Evolutionary conservation across 2,113 vertebrate species (phyloP).

Genomic region (Laticauda laticaudata): DNA sequence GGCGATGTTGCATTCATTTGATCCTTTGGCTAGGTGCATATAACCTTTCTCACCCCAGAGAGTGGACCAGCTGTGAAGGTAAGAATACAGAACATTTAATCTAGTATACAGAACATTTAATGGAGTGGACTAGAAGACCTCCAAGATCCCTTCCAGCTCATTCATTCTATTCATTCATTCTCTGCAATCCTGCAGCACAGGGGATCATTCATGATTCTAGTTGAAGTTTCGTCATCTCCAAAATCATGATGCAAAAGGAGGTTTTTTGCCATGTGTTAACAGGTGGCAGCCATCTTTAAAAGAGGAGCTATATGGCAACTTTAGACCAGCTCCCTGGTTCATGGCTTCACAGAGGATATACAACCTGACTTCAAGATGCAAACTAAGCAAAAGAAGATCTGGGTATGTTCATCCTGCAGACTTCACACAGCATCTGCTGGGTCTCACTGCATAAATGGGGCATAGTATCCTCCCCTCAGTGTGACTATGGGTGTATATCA

Average conservation of each 20-base stretch:
- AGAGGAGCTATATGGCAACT: background rate
- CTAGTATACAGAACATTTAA: background rate
- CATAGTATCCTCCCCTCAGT: background rate
- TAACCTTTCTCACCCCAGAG: background rate
- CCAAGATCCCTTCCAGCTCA: too few relatives aligned
- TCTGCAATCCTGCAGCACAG: background rate
- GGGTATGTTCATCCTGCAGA: background rate
- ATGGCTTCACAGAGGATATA: background rate
- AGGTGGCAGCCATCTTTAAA: background rate
- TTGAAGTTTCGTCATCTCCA: background rate
- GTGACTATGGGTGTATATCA: background rate
- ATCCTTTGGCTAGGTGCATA: background rate
- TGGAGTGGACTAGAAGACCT: too few relatives aligned
- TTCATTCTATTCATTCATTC: too few relatives aligned
- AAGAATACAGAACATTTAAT: too few relatives aligned
- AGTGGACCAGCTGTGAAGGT: background rate
- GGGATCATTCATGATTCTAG: background rate
- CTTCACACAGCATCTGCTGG: background rate
- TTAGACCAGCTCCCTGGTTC: background rate
- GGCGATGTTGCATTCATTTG: background rate
- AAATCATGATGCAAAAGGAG: background rate
- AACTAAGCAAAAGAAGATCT: background rate
- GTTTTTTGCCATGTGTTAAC: background rate
- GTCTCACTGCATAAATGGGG: background rate
- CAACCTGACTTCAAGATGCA: background rate